Evolutionary conservation across 2,797 vertebrate species (phyloP).

Genomic region (Galagoides demidoff): DNA sequence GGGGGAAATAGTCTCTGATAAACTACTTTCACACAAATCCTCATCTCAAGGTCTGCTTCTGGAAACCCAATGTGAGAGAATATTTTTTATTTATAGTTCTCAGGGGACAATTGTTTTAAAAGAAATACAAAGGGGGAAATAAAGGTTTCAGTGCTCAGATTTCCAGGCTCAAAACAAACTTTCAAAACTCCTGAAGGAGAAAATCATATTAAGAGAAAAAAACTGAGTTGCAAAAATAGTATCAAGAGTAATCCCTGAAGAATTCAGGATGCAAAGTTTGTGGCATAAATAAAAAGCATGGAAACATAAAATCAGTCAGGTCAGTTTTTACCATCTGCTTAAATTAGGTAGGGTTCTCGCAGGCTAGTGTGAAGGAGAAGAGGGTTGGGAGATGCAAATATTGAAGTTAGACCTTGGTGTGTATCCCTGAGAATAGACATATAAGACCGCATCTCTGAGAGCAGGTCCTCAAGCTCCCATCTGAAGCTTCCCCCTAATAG

Average conservation of each 20-base stretch:
- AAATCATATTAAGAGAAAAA: constrained; percentile 11
- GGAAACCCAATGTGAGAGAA: neutral
- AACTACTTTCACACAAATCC: neutral
- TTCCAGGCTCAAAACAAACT: constrained; percentile 24
- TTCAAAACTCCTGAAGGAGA: neutral
- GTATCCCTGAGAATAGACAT: neutral
- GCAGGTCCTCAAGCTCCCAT: neutral
- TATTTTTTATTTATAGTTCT: neutral
- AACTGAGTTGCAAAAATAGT: constrained; percentile 1
- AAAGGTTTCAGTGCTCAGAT: neutral
- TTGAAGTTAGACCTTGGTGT: neutral
- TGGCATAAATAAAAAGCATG: constrained; percentile 10
- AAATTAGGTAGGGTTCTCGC: neutral
- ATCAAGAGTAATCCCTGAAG: neutral
- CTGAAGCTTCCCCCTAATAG: neutral
- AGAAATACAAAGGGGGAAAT: neutral
- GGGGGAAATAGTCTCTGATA: neutral
- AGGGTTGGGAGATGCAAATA: neutral
- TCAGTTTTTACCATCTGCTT: neutral
- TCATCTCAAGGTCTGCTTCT: neutral
- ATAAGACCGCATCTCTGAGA: neutral
- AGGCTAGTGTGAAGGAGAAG: neutral
- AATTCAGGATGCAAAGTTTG: neutral
- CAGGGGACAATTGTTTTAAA: neutral
- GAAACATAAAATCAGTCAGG: neutral